Conservation (phyloP, 2,797 vertebrate species). For the Picus viridis region DNA sequence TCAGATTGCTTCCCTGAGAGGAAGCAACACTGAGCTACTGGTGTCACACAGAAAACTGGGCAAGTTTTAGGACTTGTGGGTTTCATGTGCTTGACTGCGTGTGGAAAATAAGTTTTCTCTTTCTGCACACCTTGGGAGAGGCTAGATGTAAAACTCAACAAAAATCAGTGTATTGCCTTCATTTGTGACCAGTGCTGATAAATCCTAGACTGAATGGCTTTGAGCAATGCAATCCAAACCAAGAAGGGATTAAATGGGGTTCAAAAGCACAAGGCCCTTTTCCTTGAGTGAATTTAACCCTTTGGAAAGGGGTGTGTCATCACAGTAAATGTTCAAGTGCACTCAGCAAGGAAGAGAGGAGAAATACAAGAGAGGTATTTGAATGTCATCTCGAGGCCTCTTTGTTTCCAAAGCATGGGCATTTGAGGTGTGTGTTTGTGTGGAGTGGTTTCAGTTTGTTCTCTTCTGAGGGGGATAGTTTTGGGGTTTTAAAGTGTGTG, state of each 20-base stretch:
- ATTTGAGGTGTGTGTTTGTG: not conserved
- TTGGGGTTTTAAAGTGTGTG: not conserved
- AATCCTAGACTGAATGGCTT: not conserved
- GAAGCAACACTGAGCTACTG: not conserved
- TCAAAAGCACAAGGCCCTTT: not conserved
- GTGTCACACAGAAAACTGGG: not conserved
- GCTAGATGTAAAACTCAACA: not conserved
- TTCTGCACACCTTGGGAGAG: not conserved
- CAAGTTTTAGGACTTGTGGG: not conserved
- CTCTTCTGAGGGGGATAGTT: not conserved
- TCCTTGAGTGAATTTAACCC: not conserved
- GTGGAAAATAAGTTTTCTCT: not conserved
- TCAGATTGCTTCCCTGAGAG: not conserved
- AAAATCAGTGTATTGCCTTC: not conserved
- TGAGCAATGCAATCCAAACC: not conserved
- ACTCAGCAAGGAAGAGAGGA: not conserved
- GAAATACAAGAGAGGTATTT: not conserved
- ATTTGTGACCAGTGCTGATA: not conserved
- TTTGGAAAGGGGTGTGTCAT: not conserved
- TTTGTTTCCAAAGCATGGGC: not conserved
- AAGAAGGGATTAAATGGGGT: not conserved
- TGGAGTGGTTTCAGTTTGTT: not conserved
- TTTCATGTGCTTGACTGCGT: not conserved
- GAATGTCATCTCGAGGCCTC: not conserved
- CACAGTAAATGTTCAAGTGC: not conserved